Percentiles rank a stretch among this genome's conserved stretches.
Conservation (phyloP, 2,113 vertebrate species). For the Xyliphius kryptos region DNA sequence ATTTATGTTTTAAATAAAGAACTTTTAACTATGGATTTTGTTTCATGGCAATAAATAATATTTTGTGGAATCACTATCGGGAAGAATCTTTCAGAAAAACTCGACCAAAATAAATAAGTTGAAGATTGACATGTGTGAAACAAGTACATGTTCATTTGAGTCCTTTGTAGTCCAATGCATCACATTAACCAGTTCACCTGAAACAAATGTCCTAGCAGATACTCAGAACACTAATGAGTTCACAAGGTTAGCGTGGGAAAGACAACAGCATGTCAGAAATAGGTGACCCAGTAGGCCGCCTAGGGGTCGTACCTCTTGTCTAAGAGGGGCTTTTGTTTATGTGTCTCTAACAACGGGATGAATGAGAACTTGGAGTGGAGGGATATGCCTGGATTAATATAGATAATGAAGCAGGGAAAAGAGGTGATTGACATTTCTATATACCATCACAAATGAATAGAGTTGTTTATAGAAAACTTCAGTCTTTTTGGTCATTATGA, state of each 20-base stretch:
- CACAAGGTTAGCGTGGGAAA: constrained; percentile 91
- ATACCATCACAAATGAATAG: constrained; percentile 10
- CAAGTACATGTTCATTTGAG: too few relatives aligned
- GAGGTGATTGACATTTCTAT: constrained; percentile 31
- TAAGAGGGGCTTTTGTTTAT: constrained; percentile 50
- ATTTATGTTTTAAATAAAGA: too few relatives aligned
- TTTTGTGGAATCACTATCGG: too few relatives aligned
- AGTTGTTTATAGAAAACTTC: constrained; percentile 12
- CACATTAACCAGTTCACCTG: constrained; percentile 81
- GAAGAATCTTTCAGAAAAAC: too few relatives aligned
- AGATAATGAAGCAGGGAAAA: constrained; percentile 27
- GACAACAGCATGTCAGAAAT: constrained; percentile 81
- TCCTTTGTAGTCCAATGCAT: too few relatives aligned
- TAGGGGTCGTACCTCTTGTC: constrained; percentile 41
- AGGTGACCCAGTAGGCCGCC: constrained; percentile 82
- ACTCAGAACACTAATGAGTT: constrained; percentile 73
- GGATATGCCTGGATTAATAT: constrained; percentile 40
- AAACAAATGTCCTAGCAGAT: constrained; percentile 88
- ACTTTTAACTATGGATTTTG: too few relatives aligned
- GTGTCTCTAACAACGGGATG: constrained; percentile 46
- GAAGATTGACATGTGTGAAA: background rate
- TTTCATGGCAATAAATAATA: too few relatives aligned
- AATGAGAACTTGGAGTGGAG: constrained; percentile 41
- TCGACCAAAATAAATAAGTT: too few relatives aligned
- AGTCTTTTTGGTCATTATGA: too few relatives aligned